These are phyloP conservation scores for Drosophila pruinosa DNA, from an alignment of 1,140 invertebrate genomes.

Conservation along the genomic window DNA sequence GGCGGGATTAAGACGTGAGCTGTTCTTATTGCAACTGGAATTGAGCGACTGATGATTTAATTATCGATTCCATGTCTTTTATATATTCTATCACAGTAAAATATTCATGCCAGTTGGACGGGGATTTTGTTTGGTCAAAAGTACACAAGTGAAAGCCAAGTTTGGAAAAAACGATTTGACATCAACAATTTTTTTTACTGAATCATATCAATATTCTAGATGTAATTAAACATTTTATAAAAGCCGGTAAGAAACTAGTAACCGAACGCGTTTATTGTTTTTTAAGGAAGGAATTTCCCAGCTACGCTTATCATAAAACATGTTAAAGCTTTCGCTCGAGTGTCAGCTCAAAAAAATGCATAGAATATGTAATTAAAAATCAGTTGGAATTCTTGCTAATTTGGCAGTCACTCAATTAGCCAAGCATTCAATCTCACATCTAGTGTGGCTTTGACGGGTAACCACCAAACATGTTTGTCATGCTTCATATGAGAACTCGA, in stretches of 20 bases:
- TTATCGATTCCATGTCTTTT: conserved; percentile 12
- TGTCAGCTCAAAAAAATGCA: neutral
- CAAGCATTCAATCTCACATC: neutral
- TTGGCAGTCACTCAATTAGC: neutral
- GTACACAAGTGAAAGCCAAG: neutral
- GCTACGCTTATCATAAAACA: neutral
- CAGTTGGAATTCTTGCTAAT: neutral
- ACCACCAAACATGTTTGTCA: neutral
- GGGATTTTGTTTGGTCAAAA: conserved; percentile 37
- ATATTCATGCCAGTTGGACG: neutral
- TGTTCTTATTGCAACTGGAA: neutral
- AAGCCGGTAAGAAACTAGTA: neutral
- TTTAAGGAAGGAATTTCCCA: neutral
- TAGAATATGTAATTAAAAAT: neutral
- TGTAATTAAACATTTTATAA: neutral
- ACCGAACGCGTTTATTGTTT: neutral
- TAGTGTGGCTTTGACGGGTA: conserved; percentile 2
- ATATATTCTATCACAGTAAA: conserved; percentile 14
- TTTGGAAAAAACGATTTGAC: neutral
- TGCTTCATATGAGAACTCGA: neutral
- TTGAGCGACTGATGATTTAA: conserved; percentile 33
- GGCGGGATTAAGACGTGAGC: neutral
- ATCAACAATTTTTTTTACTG: neutral
- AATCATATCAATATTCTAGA: neutral
- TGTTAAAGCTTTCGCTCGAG: neutral